A percentile compares a stretch with the other conserved stretches of the same genome.
Evolutionary conservation across 2,888 invertebrate species (phyloP).

Genomic region (Parelbella ahira): DNA sequence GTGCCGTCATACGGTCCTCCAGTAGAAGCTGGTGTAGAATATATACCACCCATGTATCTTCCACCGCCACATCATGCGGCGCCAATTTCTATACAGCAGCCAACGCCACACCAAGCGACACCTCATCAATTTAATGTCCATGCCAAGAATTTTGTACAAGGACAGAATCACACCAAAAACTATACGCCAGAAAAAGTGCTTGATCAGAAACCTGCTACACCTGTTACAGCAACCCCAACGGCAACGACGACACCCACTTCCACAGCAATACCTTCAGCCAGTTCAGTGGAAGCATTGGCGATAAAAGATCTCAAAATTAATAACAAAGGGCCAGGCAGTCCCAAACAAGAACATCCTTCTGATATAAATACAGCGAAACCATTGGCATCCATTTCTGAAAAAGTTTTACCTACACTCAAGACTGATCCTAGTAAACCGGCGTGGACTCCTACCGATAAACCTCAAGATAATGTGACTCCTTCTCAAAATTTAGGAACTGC

Average conservation of each 20-base stretch:
- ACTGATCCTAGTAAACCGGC: constrained; percentile 55
- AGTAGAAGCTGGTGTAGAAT: constrained; percentile 62
- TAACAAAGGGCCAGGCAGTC: constrained; percentile 55
- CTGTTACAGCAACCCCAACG: constrained; percentile 42
- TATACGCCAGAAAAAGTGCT: constrained; percentile 46
- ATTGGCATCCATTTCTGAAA: constrained; percentile 43
- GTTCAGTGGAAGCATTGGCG: constrained; percentile 55
- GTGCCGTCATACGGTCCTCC: constrained; percentile 61
- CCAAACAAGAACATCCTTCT: constrained; percentile 55
- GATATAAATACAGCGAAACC: constrained; percentile 44
- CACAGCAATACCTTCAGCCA: no score
- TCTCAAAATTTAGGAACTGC: constrained; percentile 25
- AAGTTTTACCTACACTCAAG: constrained; percentile 47
- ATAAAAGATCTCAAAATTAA: constrained; percentile 69
- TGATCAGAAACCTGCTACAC: constrained; percentile 48
- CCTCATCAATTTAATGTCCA: constrained; percentile 75
- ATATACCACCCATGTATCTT: constrained; percentile 67
- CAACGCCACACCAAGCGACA: constrained; percentile 54
- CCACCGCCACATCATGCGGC: constrained; percentile 60
- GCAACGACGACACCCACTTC: no score
- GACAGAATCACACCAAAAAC: constrained; percentile 53
- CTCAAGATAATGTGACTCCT: constrained; percentile 26
- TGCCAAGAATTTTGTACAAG: constrained; percentile 74
- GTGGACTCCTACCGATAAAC: constrained; percentile 54
- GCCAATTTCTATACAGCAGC: constrained; percentile 52